These are phyloP conservation scores for Sebastolobus alascanus DNA, from an alignment of 2,797 vertebrate genomes.

Conservation along the genomic window DNA sequence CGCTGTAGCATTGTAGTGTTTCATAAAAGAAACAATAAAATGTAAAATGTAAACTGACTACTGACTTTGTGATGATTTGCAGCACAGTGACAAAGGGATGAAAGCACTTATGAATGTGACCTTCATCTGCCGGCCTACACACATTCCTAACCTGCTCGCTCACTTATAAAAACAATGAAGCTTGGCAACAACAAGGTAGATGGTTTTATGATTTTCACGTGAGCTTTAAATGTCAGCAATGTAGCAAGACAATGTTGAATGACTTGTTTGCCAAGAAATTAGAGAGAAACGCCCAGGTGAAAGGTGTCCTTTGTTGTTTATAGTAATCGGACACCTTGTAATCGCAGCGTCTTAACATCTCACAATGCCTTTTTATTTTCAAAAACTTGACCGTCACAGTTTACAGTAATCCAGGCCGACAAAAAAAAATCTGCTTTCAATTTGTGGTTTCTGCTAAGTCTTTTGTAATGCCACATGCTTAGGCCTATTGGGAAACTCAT, in stretches of 20 bases:
- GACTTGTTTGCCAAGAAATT: not conserved
- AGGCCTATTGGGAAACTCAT: conserved; percentile 22
- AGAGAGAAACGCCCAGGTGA: not conserved
- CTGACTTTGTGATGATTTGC: conserved; percentile 4
- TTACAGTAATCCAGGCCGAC: not conserved
- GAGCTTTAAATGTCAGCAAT: conserved; percentile 8
- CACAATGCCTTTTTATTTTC: not conserved
- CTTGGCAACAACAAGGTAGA: conserved; percentile 1
- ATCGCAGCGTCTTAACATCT: not conserved
- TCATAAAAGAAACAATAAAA: conserved; percentile 55
- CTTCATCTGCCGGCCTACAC: conserved; percentile 41
- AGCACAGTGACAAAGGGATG: not conserved
- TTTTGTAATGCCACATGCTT: not conserved
- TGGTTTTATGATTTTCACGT: not conserved
- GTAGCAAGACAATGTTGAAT: conserved; percentile 1
- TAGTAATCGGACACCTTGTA: not conserved
- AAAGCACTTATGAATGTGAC: not conserved
- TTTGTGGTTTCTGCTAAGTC: conserved; percentile 5
- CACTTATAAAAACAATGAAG: conserved; percentile 31
- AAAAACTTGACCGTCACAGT: not conserved
- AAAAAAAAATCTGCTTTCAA: conserved; percentile 20
- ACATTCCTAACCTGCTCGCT: conserved; percentile 58
- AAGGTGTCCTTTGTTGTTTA: not conserved
- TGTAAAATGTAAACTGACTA: not conserved
- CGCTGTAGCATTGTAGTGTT: conserved; percentile 32